Conservation (phyloP, 2,113 vertebrate species). For the Carassius carassius region DNA sequence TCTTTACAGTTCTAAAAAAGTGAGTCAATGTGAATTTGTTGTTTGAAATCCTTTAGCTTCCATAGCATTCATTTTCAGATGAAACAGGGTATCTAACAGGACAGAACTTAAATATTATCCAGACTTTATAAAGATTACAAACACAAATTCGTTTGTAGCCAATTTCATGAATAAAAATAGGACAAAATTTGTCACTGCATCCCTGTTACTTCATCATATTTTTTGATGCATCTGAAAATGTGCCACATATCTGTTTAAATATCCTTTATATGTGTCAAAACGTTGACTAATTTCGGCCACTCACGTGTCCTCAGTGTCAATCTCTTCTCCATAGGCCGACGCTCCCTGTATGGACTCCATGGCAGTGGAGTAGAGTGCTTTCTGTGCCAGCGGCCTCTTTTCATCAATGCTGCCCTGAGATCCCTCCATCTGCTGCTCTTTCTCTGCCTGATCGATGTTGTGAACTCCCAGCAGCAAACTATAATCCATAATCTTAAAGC, state of each 20-base stretch:
- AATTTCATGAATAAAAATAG: too few species aligned
- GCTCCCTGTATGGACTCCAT: conserved; percentile 99
- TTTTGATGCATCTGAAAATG: not conserved
- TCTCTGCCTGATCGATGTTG: conserved; percentile 93
- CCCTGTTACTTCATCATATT: not conserved
- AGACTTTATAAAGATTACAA: too few species aligned
- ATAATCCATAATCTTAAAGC: conserved; percentile 99
- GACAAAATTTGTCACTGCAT: not conserved
- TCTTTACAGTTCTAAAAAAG: not conserved
- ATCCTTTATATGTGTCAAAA: not conserved
- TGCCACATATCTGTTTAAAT: not conserved
- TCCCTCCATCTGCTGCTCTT: conserved; percentile 87
- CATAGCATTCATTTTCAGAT: not conserved
- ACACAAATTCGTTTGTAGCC: too few species aligned
- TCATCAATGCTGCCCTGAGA: conserved; percentile 84
- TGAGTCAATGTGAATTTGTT: not conserved
- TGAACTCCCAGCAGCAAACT: conserved; percentile 95
- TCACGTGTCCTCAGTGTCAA: conserved; percentile 97
- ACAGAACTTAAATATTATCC: too few species aligned
- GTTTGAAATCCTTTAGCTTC: not conserved
- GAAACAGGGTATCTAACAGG: not conserved
- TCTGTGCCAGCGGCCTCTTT: conserved; percentile 92
- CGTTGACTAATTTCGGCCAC: conserved; percentile 13
- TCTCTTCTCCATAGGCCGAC: conserved; percentile 87
- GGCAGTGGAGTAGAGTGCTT: conserved; percentile 96